Evolutionary conservation across 37 sponge, comb jelly and placozoan genomes (phyloP), one percentile per base, ranked within the genome.

Genomic region (Oopsacas minuta): DNA sequence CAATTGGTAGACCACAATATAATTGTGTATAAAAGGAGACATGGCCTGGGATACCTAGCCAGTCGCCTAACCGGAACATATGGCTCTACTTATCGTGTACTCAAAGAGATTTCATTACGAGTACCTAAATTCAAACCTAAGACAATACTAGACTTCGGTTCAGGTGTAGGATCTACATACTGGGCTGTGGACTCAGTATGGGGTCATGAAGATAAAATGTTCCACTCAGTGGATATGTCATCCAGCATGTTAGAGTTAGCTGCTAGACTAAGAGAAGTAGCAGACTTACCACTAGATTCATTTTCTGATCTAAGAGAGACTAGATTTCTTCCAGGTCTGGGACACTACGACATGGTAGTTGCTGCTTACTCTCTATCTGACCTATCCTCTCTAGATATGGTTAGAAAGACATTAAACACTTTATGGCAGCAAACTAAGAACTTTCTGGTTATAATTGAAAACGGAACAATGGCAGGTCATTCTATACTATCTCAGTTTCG

Each of bases 81-180:
- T 83, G 92, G 90, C 39, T 51, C 86, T 5, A 90, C 91, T 1
- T 84, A 88, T 25, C 83, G 96, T 82, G 96, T 91, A 8, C 53
- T 95, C 1, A 52, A 88, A 52, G 96, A 95, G 94, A 90, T 95
- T 39, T 87, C 87, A 25, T n/a, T 35, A 37, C 49, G 84, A n/a
- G 81, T 82, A 30, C 86, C 90, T 15, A 38, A 69, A n/a, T 93
- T 90, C 82, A 49, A 82, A 36, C 96, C 96, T 0, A 83, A 88
- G 61, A 94, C 91, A 23, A 39, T 96, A 39, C 84, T 96, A 12
- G 96, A 96, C 84, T 96, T 93, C 85, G 96, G 96, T 82, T 96
- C 96, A 39, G 96, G 96, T 37, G 49, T 96, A 81, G 96, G 96
- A 22, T 91, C 94, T n/a, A 89, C 91, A 30, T 87, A 86, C 3